Evolutionary conservation across 2,113 vertebrate species (phyloP).

Genomic region (Acanthochromis polyacanthus): DNA sequence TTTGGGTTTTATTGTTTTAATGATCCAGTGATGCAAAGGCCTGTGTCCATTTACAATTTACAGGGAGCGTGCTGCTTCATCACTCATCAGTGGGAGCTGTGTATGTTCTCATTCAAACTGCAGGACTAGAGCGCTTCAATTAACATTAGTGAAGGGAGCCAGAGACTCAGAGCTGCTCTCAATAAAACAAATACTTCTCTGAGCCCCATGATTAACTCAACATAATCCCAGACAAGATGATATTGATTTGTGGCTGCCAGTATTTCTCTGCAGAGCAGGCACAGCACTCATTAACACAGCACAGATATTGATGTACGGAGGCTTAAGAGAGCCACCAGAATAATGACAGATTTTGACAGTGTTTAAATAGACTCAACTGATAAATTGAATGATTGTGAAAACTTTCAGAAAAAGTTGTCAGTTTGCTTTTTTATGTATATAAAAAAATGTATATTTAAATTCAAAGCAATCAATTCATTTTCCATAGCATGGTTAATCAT

Average conservation of each 20-base stretch:
- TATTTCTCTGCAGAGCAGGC: not conserved
- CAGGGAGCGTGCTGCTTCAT: not conserved
- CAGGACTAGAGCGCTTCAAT: slow-evolving; percentile 9
- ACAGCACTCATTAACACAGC: slow-evolving; percentile 5
- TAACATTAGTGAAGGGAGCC: slow-evolving; percentile 1
- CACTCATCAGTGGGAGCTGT: not conserved
- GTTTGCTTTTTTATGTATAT: too few species aligned
- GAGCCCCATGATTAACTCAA: slow-evolving; percentile 29
- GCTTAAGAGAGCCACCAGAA: not conserved
- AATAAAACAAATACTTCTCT: slow-evolving; percentile 22
- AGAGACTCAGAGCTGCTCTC: slow-evolving; percentile 18
- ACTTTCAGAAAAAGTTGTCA: too few species aligned
- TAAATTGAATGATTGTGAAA: too few species aligned
- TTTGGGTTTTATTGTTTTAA: too few species aligned
- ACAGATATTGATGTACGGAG: not conserved
- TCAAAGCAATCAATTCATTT: too few species aligned
- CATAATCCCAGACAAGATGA: slow-evolving; percentile 48
- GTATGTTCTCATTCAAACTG: not conserved
- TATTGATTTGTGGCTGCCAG: slow-evolving; percentile 31
- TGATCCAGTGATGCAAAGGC: too few species aligned
- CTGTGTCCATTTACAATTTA: too few species aligned
- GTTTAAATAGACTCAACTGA: too few species aligned
- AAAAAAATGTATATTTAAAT: too few species aligned
- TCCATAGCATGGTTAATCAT: too few species aligned
- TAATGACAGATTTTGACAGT: not conserved